These are phyloP conservation scores for Scomber colias DNA, from an alignment of 2,113 vertebrate species.

Conservation along the genomic window DNA sequence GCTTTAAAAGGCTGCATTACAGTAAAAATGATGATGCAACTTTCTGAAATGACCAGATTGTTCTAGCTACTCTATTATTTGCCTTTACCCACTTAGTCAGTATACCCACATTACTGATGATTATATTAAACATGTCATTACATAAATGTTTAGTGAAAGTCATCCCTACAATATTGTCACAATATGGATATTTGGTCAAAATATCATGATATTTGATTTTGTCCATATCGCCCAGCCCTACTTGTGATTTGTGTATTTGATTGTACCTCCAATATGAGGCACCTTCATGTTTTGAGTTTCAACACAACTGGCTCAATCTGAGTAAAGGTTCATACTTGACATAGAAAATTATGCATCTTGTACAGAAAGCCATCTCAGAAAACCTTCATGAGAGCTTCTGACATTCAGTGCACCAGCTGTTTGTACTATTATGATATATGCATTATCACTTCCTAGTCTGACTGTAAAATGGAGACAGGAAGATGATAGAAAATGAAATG, in stretches of 20 bases:
- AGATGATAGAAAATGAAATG: not conserved
- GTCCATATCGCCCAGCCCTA: no score
- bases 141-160: no score
- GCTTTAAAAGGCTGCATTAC: no score
- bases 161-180: no score
- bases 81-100: no score
- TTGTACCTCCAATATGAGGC: conserved; percentile 34
- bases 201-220: no score
- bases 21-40: no score
- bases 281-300: conserved; percentile 6
- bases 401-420: conserved; percentile 43
- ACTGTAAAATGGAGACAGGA: conserved; percentile 6
- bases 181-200: no score
- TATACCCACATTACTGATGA: no score
- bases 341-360: conserved; percentile 48
- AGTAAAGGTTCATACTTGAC: conserved; percentile 31
- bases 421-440: conserved; percentile 49
- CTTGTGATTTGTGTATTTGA: conserved; percentile 32
- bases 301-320: conserved; percentile 11
- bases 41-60: no score
- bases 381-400: not conserved
- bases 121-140: no score
- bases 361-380: conserved; percentile 32
- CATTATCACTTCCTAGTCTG: conserved; percentile 43
- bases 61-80: no score